These are phyloP conservation scores for Gnathonemus echidnorhynchus DNA, from an alignment of 2,113 vertebrate genomes.

Conservation along the genomic window DNA sequence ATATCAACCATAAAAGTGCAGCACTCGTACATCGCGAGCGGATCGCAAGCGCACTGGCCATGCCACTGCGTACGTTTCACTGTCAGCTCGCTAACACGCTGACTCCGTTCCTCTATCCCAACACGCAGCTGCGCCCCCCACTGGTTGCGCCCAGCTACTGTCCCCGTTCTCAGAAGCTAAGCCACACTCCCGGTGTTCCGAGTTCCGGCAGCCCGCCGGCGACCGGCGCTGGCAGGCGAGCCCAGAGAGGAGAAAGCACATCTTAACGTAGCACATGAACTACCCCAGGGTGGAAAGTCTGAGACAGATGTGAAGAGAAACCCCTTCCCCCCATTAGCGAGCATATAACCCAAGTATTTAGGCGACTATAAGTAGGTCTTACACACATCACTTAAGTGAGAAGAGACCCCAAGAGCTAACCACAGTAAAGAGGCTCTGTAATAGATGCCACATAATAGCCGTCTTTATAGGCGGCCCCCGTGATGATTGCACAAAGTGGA, in stretches of 20 bases:
- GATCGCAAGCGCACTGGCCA: neutral
- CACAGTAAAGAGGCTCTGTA: neutral
- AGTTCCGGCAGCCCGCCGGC: too few species aligned
- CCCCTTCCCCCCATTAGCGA: neutral
- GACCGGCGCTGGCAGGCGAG: neutral
- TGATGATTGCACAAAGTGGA: neutral
- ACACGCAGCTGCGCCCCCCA: neutral
- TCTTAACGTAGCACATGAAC: neutral
- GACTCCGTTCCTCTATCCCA: neutral
- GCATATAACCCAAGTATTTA: neutral
- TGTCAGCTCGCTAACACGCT: neutral
- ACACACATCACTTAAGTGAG: neutral
- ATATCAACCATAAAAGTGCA: neutral
- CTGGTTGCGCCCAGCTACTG: neutral
- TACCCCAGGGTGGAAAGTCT: neutral
- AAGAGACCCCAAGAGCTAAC: neutral
- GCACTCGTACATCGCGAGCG: too few species aligned
- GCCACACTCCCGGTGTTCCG: neutral
- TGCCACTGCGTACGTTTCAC: neutral
- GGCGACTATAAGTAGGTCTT: neutral
- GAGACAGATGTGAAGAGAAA: neutral
- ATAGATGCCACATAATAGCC: neutral
- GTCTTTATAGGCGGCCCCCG: neutral
- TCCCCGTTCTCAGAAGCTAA: neutral
- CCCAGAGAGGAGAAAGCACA: neutral